A percentile compares a stretch with the other conserved stretches of the same genome.
Evolutionary conservation across 1,140 invertebrate species (phyloP).

Genomic region (Zeugodacus cucurbitae): DNA sequence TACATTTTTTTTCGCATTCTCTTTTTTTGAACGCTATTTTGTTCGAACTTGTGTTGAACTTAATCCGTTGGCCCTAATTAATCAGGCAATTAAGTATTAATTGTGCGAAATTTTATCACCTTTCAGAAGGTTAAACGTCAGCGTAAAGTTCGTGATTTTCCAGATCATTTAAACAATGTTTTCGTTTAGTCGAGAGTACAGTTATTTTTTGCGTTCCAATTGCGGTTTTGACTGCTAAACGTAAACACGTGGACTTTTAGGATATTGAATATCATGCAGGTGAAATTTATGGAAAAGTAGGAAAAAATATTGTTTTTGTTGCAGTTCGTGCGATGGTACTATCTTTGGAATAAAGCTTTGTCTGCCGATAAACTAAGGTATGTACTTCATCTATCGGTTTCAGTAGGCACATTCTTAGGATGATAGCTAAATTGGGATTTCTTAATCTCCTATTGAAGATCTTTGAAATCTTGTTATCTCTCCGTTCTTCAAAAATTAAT

Average conservation of each 20-base stretch:
- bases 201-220: neutral
- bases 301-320: no score
- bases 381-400: no score
- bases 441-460: no score
- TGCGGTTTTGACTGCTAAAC: slow-evolving; percentile 34
- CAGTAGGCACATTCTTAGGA: no score
- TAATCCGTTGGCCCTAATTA: slow-evolving; percentile 40
- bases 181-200: neutral
- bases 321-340: no score
- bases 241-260: slow-evolving; percentile 7
- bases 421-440: no score
- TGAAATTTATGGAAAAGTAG: neutral
- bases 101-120: slow-evolving; percentile 38
- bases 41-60: neutral
- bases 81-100: slow-evolving; percentile 41
- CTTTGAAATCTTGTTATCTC: no score
- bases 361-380: no score
- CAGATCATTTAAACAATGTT: slow-evolving; percentile 21
- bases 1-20: neutral
- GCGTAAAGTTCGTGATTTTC: slow-evolving; percentile 24
- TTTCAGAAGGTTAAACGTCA: slow-evolving; percentile 31
- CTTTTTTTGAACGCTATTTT: neutral
- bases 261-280: neutral
- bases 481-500: no score
- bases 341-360: no score